Evolutionary conservation across 2,888 invertebrate species (phyloP).

Genomic region (Chymomyza amoena): DNA sequence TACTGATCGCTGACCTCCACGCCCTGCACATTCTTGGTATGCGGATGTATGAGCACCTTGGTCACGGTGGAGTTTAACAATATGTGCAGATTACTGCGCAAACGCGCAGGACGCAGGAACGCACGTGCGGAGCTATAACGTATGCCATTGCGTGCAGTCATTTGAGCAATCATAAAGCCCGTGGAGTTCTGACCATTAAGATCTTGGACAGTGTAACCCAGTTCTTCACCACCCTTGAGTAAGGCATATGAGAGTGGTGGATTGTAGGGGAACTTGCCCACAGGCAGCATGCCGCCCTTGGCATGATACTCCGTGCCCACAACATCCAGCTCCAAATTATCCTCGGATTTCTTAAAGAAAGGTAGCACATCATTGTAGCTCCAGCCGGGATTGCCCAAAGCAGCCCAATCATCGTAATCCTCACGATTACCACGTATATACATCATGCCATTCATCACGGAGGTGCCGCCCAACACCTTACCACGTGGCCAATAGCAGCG

Average conservation of each 20-base stretch:
- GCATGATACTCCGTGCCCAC: constrained; percentile 89
- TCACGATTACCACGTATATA: constrained; percentile 92
- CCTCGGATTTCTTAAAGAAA: constrained; percentile 91
- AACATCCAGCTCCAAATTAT: constrained; percentile 85
- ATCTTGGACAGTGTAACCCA: constrained; percentile 88
- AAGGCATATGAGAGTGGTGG: constrained; percentile 89
- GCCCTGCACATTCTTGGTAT: constrained; percentile 86
- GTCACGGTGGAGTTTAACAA: constrained; percentile 90
- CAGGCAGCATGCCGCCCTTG: constrained; percentile 87
- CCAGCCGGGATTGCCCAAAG: constrained; percentile 92
- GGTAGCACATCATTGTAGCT: constrained; percentile 92
- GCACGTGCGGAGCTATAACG: constrained; percentile 90
- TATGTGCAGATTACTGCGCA: constrained; percentile 89
- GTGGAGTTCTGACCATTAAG: constrained; percentile 89
- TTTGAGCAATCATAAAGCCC: constrained; percentile 93
- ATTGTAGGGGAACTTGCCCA: constrained; percentile 91
- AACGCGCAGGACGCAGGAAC: constrained; percentile 88
- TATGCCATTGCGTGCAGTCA: constrained; percentile 91
- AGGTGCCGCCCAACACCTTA: constrained; percentile 94
- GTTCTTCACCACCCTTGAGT: constrained; percentile 87
- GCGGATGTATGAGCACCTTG: constrained; percentile 86
- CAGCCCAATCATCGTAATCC: constrained; percentile 94
- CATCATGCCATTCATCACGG: constrained; percentile 97
- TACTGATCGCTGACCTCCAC: constrained; percentile 82
- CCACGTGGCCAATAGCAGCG: constrained; percentile 92